These are phyloP conservation scores for Syngnathus floridae DNA, from an alignment of 2,113 vertebrate species.

Conservation along the genomic window DNA sequence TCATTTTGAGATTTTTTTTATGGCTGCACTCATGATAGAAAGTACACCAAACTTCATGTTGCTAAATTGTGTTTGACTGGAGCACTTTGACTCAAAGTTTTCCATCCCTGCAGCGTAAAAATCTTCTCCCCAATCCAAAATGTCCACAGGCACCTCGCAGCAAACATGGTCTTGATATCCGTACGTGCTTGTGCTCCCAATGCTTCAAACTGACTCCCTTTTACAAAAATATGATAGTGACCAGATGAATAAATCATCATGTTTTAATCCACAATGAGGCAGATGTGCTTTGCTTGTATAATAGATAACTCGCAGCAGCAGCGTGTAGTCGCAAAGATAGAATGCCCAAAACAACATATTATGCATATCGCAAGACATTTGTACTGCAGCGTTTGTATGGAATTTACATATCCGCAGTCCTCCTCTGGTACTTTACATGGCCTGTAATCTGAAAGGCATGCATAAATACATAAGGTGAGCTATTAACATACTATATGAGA, in stretches of 20 bases:
- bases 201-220: background rate
- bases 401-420: constrained; percentile 17
- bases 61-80: background rate
- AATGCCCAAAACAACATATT: background rate
- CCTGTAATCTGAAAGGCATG: background rate
- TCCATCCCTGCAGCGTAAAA: background rate
- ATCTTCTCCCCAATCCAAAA: background rate
- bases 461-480: background rate
- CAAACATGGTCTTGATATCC: background rate
- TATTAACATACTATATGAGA: constrained; percentile 7
- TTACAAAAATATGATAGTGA: background rate
- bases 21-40: background rate
- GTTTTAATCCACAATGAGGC: background rate
- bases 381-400: background rate
- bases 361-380: constrained; percentile 3
- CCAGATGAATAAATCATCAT: constrained; percentile 7
- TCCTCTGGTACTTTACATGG: background rate
- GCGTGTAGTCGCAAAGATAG: background rate
- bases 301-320: background rate
- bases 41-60: background rate
- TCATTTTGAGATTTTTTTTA: background rate
- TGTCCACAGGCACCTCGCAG: background rate
- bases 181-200: background rate
- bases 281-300: background rate
- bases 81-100: background rate